phyloP scores from a whole-genome alignment of 2,797 vertebrate genomes.

The Triplophysa bombifrons region DNA sequence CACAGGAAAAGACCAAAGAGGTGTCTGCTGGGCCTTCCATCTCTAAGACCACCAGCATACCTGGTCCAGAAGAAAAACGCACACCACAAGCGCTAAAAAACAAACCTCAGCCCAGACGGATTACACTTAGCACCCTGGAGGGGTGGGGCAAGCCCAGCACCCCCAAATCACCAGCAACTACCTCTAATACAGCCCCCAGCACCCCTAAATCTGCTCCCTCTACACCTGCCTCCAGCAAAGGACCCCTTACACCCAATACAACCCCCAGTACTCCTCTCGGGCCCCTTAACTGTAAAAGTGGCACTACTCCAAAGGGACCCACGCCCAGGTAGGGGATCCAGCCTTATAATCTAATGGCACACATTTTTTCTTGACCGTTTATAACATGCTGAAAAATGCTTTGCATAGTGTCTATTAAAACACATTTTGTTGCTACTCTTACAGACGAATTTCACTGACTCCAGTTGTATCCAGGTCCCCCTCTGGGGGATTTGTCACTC shows the following conservation, averaged over 20 bases:
- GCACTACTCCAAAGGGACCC: slow-evolving; percentile 70
- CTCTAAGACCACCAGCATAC: slow-evolving; percentile 59
- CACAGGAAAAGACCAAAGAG: slow-evolving; percentile 59
- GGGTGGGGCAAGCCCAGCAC: slow-evolving; percentile 84
- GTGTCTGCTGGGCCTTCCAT: slow-evolving; percentile 42
- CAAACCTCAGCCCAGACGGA: slow-evolving; percentile 83
- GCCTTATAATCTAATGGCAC: too few relatives aligned
- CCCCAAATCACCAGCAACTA: slow-evolving; percentile 60
- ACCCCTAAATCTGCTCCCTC: slow-evolving; percentile 63
- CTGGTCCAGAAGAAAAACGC: slow-evolving; percentile 77
- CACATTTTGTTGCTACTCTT: slow-evolving; percentile 53
- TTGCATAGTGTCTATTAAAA: background rate
- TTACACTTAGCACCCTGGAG: slow-evolving; percentile 90
- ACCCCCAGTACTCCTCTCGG: slow-evolving; percentile 56
- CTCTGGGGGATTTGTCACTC: slow-evolving; percentile 55
- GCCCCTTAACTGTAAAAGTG: slow-evolving; percentile 64
- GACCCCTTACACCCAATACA: slow-evolving; percentile 45
- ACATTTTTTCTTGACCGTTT: too few relatives aligned
- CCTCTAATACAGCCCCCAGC: slow-evolving; percentile 48
- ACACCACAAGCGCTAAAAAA: slow-evolving; percentile 70
- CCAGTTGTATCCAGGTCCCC: slow-evolving; percentile 74
- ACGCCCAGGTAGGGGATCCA: slow-evolving; percentile 81
- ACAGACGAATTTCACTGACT: slow-evolving; percentile 88
- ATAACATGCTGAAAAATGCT: too few relatives aligned
- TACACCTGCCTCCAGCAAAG: slow-evolving; percentile 48